Evolutionary conservation across 2,888 invertebrate genomes (phyloP).

Genomic region (Endotricha flammealis): DNA sequence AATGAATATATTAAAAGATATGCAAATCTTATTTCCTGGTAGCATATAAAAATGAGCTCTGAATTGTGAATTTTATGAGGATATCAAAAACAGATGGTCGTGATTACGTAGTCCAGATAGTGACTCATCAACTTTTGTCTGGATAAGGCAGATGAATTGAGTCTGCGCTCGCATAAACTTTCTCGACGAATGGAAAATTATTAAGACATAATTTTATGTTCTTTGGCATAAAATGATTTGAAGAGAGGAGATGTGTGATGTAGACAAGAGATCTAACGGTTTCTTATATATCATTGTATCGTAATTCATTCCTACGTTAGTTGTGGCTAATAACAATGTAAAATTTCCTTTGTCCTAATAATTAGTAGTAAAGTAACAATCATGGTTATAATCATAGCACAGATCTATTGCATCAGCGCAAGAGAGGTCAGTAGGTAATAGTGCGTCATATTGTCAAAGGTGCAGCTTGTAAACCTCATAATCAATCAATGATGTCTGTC

Average conservation of each 20-base stretch:
- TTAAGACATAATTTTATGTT: too few relatives aligned
- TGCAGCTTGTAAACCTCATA: conserved; percentile 36
- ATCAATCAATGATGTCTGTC: conserved; percentile 40
- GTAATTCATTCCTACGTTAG: too few relatives aligned
- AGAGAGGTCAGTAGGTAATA: conserved; percentile 33
- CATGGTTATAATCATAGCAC: conserved; percentile 14
- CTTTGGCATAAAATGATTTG: too few relatives aligned
- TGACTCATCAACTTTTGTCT: conserved; percentile 62
- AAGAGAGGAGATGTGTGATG: too few relatives aligned
- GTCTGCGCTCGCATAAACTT: conserved; percentile 37
- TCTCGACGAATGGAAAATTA: conserved; percentile 19
- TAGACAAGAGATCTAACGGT: too few relatives aligned
- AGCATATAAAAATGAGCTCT: conserved; percentile 4
- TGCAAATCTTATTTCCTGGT: conserved; percentile 2
- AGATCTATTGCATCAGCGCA: conserved; percentile 35
- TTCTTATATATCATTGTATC: too few relatives aligned
- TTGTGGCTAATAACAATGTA: too few relatives aligned
- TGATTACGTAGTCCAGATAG: conserved; percentile 56
- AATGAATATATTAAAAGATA: conserved; percentile 4
- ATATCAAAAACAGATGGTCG: conserved; percentile 65
- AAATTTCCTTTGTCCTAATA: too few relatives aligned
- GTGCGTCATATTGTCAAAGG: conserved; percentile 35
- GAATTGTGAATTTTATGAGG: conserved; percentile 45
- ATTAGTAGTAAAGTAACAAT: too few relatives aligned
- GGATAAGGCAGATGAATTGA: conserved; percentile 53